phyloP scores from a whole-genome alignment of 2,797 vertebrate genomes.

The Catharus ustulatus region DNA sequence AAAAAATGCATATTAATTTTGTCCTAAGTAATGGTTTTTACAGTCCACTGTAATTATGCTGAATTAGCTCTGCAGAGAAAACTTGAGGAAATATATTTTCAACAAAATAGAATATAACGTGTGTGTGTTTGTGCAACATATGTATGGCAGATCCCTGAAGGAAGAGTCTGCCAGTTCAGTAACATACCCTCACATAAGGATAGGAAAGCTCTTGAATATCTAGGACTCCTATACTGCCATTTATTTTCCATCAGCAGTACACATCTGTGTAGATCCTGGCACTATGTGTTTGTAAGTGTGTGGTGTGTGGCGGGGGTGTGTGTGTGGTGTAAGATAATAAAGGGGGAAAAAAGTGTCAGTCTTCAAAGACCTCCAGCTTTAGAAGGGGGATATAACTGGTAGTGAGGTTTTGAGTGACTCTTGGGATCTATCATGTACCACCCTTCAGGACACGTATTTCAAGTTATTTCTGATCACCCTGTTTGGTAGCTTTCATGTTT shows the following conservation, averaged over 20 bases:
- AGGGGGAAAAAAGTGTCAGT: not conserved
- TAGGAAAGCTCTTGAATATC: not conserved
- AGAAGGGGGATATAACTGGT: not conserved
- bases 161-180: not conserved
- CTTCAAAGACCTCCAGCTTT: not conserved
- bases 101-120: not conserved
- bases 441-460: slow-evolving; percentile 2
- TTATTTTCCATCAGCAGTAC: not conserved
- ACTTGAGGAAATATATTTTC: not conserved
- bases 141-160: not conserved
- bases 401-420: not conserved
- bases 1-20: not conserved
- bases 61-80: not conserved
- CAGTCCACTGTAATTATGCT: not conserved
- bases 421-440: not conserved
- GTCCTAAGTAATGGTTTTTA: not conserved
- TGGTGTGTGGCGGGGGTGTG: not conserved
- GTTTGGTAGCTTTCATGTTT: slow-evolving; percentile 37
- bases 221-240: not conserved
- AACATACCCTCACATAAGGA: not conserved
- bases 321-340: not conserved
- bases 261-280: not conserved
- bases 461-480: slow-evolving; percentile 51
- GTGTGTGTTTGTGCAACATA: not conserved
- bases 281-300: not conserved